Evolutionary conservation across 2,888 invertebrate species (phyloP), one percentile per base, ranked within the genome.

Genomic region (Nemapogon koenigi): DNA sequence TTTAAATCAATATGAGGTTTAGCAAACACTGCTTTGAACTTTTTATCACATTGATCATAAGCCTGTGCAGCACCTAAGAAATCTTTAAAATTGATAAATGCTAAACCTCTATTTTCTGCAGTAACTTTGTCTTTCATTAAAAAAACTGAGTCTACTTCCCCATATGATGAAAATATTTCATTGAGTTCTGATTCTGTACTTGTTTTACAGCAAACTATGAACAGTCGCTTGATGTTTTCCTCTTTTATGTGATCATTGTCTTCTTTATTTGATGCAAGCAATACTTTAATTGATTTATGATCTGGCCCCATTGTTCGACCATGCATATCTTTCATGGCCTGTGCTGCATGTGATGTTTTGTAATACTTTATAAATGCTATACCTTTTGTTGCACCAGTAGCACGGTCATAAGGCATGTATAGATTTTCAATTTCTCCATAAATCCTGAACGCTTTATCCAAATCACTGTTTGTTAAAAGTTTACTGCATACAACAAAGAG

Each of bases 311-410:
- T 75, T 37, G 83, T 81, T 62, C 85, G 87, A 15, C 90, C 87
- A 64, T 94, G 90, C 85, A 96, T 87, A 49, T 89, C 89, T 62
- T 94, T 91, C 52, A 95, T 85, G 2, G 96, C 96, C 37, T 83
- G 76, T 3, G 95, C 95, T 2, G 96, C 96, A 56, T 94, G 90
- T 0, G 95, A 94, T 1, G 95, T 94, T 75, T 93, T 95, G 1
- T 83, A 81, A 66, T 86, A 97, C 61, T 95, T 95, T 8, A 97
- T 88, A 58, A 95, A 97, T 0, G 91, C 91, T 43, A 96, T 89
- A 37, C 95, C 94, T 83, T 94, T 95, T 49, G 88, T 87, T 49
- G 91, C 91, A 28, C 92, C 91, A 16, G 90, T 87, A 46, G 75
- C 81, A 41, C 89, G 87, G 59, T 96, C 93, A 68, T 87, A 91